These are phyloP conservation scores for Thripadectes ignobilis DNA, from an alignment of 2,797 vertebrate genomes.

Conservation along the genomic window DNA sequence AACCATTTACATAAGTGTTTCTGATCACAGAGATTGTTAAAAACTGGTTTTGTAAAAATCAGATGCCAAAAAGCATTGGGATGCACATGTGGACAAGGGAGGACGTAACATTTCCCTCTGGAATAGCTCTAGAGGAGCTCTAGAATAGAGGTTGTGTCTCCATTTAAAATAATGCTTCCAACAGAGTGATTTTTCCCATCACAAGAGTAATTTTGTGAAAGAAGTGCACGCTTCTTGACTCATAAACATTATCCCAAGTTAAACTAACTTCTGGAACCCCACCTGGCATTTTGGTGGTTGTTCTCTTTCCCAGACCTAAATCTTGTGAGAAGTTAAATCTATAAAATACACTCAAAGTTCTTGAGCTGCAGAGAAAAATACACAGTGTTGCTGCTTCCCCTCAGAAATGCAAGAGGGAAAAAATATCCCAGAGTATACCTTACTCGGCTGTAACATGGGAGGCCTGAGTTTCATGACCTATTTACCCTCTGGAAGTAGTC, in stretches of 20 bases:
- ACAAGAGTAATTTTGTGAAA: not conserved
- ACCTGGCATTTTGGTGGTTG: not conserved
- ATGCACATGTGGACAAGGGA: not conserved
- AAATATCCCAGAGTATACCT: not conserved
- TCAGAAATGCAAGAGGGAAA: not conserved
- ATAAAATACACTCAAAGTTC: not conserved
- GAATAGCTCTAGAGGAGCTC: not conserved
- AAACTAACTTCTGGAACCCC: not conserved
- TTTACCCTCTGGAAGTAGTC: not conserved
- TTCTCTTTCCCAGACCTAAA: not conserved
- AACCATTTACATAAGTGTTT: not conserved
- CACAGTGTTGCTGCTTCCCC: not conserved
- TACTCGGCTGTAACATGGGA: not conserved
- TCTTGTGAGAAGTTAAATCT: not conserved
- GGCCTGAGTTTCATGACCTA: not conserved
- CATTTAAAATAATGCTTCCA: not conserved
- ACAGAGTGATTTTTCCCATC: not conserved
- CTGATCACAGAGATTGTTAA: not conserved
- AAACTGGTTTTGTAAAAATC: not conserved
- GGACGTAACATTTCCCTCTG: not conserved
- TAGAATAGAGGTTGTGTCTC: not conserved
- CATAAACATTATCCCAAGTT: not conserved
- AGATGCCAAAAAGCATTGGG: not conserved
- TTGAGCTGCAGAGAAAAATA: not conserved
- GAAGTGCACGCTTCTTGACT: not conserved